Base-by-base conservation (phyloP, 2,888 invertebrate species). In the Tinea pellionella region DNA sequence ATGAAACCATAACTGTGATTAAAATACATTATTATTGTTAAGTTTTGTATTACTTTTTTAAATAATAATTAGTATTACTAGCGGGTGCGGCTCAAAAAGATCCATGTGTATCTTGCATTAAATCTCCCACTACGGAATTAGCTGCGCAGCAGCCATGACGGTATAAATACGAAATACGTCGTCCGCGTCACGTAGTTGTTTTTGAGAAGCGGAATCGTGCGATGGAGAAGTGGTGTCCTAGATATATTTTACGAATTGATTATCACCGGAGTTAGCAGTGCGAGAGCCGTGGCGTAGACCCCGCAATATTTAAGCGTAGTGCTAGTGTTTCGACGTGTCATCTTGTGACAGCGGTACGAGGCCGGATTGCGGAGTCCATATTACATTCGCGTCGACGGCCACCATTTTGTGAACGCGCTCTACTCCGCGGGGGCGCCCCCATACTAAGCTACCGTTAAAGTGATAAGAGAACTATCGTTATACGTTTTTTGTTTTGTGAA, bases 301-400 rank as follows among this genome's bases (percentile, higher is more conserved):
- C 78, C 79, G 84, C 80, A 83, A 83, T 85, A 84, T 83, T 83
- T 71, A 75, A 76, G 73, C 69, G 75, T 76, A 77, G 59, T 57
- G 57, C 72, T 68, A 79, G 83, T 80, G 85, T 83, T 84, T 82
- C 82, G 80, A 83, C 85, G 86, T 80, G 86, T 84, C 84, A 84
- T 82, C 84, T 76, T 69, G 71, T 74, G 68, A 74, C 83, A 83
- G 80, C 77, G 82, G 81, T 84, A 83, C 74, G 74, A 76, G 78
- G 75, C 75, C 79, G 82, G 82, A 78, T 29, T 59, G 30, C 62
- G 60, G 29, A 15, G 57, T 57, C 41, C 12, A 41, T 47, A n/a
- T 47, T 13, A 8, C 47, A 47, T 13, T 57, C 59, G 59, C 42
- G 47, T 42, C 53, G 55, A 51, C 61, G 63, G 68, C 65, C 67